phyloP scores from a whole-genome alignment of 2,113 vertebrate genomes.

The Thamnophis sirtalis region DNA sequence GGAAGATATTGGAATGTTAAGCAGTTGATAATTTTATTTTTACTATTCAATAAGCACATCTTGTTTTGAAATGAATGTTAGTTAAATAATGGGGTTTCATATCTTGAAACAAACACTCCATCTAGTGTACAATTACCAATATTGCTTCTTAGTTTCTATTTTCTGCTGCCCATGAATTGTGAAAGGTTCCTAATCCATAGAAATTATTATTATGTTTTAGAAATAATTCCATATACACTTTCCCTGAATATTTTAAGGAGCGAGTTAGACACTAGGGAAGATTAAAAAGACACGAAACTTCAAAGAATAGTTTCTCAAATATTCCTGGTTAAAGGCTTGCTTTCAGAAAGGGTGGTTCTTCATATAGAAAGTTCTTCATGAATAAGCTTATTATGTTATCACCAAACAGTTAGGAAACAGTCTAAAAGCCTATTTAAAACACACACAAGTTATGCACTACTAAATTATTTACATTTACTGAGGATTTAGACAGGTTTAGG shows the following conservation, averaged over 20 bases:
- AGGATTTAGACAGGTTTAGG: background rate
- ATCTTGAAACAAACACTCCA: constrained; percentile 50
- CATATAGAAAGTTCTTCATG: background rate
- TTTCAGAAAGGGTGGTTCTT: background rate
- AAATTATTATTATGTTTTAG: background rate
- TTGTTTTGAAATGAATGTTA: background rate
- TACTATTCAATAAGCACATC: background rate
- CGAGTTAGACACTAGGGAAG: background rate
- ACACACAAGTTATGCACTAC: background rate
- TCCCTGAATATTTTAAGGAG: background rate
- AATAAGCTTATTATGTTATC: background rate
- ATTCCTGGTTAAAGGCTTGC: background rate
- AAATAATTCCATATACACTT: background rate
- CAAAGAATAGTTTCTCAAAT: background rate
- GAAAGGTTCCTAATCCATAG: background rate
- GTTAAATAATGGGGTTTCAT: constrained; percentile 1
- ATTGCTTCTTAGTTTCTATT: constrained; percentile 23
- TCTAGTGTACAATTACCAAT: constrained; percentile 47
- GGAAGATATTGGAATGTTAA: background rate
- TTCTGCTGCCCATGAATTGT: background rate
- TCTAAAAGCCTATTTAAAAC: background rate
- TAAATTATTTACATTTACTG: background rate
- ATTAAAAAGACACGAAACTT: background rate
- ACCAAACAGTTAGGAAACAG: background rate
- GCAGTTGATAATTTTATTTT: background rate